Evolutionary conservation across 2,113 vertebrate genomes (phyloP).

Genomic region (Vidua macroura): DNA sequence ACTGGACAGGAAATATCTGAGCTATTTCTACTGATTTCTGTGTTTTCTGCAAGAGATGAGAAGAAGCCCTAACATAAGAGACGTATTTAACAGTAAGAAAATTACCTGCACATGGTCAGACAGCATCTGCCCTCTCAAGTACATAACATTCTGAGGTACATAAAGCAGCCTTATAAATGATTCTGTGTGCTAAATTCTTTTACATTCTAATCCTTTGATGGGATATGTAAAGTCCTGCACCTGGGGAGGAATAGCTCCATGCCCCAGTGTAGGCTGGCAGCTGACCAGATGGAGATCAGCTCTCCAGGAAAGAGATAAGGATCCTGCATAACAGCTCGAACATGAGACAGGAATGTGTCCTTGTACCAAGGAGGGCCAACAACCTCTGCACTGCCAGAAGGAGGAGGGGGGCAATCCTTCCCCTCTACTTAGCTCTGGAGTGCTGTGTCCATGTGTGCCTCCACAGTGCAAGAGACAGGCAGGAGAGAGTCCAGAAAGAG

Average conservation of each 20-base stretch:
- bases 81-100: neutral
- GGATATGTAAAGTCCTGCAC: neutral
- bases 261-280: neutral
- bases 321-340: neutral
- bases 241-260: neutral
- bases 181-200: neutral
- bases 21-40: neutral
- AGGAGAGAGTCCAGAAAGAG: neutral
- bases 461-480: neutral
- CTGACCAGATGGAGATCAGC: neutral
- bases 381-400: neutral
- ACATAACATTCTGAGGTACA: neutral
- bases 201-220: neutral
- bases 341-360: neutral
- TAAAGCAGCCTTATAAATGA: neutral
- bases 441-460: neutral
- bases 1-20: neutral
- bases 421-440: neutral
- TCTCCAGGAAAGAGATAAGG: neutral
- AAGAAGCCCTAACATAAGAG: neutral
- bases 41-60: neutral
- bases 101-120: neutral
- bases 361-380: neutral
- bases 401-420: neutral
- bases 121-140: neutral